These are phyloP conservation scores for Andrena fulva DNA, from an alignment of 2,888 invertebrate genomes.

Conservation along the genomic window DNA sequence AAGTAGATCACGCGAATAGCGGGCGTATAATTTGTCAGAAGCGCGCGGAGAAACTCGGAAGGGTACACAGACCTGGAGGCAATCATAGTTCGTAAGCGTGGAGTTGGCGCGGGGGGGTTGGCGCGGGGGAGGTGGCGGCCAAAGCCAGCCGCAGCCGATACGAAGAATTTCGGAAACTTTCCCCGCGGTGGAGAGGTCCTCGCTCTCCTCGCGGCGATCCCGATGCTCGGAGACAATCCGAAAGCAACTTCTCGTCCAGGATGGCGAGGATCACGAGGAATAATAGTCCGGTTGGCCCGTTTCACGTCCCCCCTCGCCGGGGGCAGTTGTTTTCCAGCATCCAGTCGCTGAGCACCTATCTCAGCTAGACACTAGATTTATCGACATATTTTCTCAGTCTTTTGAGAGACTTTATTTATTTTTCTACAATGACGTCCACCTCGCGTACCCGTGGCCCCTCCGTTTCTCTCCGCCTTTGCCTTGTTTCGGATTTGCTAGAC, in stretches of 20 bases:
- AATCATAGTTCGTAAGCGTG: slow-evolving; percentile 16
- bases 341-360: slow-evolving; percentile 63
- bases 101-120: background rate
- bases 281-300: slow-evolving; percentile 62
- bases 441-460: background rate
- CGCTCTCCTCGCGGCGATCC: slow-evolving; percentile 52
- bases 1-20: slow-evolving; percentile 46
- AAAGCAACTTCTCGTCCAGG: slow-evolving; percentile 70
- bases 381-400: slow-evolving; percentile 77
- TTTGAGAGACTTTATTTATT: slow-evolving; percentile 68
- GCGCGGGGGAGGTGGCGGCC: background rate
- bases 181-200: slow-evolving; percentile 66
- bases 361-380: slow-evolving; percentile 76
- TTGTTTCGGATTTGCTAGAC: slow-evolving; percentile 43
- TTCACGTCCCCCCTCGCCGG: slow-evolving; percentile 7
- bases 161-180: slow-evolving; percentile 65
- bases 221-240: slow-evolving; percentile 64
- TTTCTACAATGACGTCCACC: slow-evolving; percentile 54
- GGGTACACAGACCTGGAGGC: slow-evolving; percentile 15
- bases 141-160: slow-evolving; percentile 49
- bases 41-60: slow-evolving; percentile 2
- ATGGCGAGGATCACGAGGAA: slow-evolving; percentile 56
- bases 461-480: slow-evolving; percentile 16
- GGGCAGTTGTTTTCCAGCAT: slow-evolving; percentile 67
- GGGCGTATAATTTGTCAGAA: slow-evolving; percentile 56